Evolutionary conservation across 2,888 invertebrate species (phyloP), one percentile per base, ranked within the genome.

Genomic region (Acrobasis consociella): DNA sequence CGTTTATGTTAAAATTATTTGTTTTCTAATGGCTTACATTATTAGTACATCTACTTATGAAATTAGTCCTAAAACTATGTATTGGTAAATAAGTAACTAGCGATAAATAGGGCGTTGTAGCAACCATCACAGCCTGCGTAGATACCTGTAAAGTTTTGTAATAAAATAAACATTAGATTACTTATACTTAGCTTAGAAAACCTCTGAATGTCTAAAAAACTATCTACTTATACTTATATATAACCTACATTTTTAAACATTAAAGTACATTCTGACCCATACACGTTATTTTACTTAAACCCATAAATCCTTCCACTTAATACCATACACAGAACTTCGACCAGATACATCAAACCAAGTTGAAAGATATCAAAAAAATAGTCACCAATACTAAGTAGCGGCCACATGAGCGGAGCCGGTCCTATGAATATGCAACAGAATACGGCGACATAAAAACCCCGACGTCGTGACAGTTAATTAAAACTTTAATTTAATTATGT

Each of bases 401-500:
- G 42, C 46, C 62, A 37, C 60, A 55, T 31, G 62, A 46, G 53
- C 55, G 63, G 62, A 60, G 62, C 65, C 51, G 46, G 60, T 65
- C 63, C 39, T 51, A 69, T 69, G 66, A 67, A 69, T 67, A 69
- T 69, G 65, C 66, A 69, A 53, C 51, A 64, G 42, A 52, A 52
- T 22, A 56, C 60, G 42, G 58, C 50, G 50, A 60, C 53, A 64
- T 64, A 69, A 67, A 69, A 69, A 67, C 67, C 52, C 60, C 58
- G 55, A 49, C 58, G 49, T 65, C 52, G 58, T 65, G 66, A 64
- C 65, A 63, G 64, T 66, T 67, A 69, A 67, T 69, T 69, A 64
- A 69, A 69, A 63, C 64, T 69, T 67, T 65, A 67, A 67, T 69
- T 69, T 67, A 69, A 69, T 69, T 69, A 67, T 66, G 64, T 64